Evolutionary conservation across 2,888 invertebrate genomes (phyloP).

Genomic region (Andrena camellia): DNA sequence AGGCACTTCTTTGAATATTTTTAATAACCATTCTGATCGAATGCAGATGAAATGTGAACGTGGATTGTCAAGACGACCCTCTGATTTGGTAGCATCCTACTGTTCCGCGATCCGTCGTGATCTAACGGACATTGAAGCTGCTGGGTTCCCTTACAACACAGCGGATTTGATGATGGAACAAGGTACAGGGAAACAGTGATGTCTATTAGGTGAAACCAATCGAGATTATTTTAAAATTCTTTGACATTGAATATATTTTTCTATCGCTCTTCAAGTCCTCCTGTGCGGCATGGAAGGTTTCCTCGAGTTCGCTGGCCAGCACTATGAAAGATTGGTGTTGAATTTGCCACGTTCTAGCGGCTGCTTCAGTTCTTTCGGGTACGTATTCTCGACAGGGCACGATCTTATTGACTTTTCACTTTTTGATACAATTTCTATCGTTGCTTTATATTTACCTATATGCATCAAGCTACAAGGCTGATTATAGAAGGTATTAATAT

Average conservation of each 20-base stretch:
- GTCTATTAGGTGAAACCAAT: neutral
- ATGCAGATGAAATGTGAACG: conserved; percentile 70
- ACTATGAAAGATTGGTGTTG: conserved; percentile 82
- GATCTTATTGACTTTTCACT: no score
- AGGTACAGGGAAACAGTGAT: conserved; percentile 69
- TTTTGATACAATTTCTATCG: no score
- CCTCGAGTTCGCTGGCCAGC: conserved; percentile 82
- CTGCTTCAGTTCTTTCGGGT: conserved; percentile 81
- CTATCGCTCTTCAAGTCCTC: conserved; percentile 80
- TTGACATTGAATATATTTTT: neutral
- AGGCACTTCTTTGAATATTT: neutral
- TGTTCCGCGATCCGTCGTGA: conserved; percentile 80
- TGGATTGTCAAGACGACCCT: conserved; percentile 28
- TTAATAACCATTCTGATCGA: neutral
- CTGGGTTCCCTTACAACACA: conserved; percentile 74
- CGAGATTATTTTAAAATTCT: no score
- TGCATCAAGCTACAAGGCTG: no score
- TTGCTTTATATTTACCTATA: no score
- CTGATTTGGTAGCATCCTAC: conserved; percentile 64
- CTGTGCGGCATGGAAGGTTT: conserved; percentile 86
- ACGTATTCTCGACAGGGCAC: conserved; percentile 22
- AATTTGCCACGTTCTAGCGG: conserved; percentile 84
- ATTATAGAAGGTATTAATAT: no score
- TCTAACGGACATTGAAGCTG: conserved; percentile 74
- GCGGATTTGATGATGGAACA: conserved; percentile 82